Evolutionary conservation across 2,888 invertebrate species (phyloP), one percentile per base, ranked within the genome.

Genomic region (Teinopalpus imperialis): DNA sequence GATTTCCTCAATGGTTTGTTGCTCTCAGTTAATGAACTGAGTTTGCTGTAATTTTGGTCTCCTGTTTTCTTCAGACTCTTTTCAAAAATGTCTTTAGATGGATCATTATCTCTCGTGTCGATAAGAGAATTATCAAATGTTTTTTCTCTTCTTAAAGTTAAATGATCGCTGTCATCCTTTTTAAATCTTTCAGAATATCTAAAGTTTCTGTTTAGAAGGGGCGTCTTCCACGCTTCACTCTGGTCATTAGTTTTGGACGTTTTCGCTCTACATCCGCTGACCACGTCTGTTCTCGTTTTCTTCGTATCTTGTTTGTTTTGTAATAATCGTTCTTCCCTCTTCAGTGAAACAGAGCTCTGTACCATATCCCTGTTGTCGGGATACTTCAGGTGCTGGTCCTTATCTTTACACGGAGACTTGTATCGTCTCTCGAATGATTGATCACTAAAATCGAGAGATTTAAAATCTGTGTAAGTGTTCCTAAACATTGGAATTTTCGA

Each of bases 241-340:
- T 74, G 73, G 55, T 87, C 85, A 52, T 73, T 81, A 16, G 74
- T 71, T 64, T 87, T 86, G 29, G 80, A 76, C 36, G 86, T 83
- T 64, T 86, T 90, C 37, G 86, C 86, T 62, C 85, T 79, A 54
- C 86, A 85, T 53, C 83, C 87, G 52, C 87, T 82, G 42, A 83
- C 74, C 63, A 88, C 80, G 42, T 90, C 89, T 29, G 80, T 74
- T 63, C 87, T 89, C 34, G 81, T 79, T 59, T 87, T 87, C 44
- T 81, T 81, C 49, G 78, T 77, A 43, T 90, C 90, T 57, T 87
- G 83, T 63, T 75, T 89, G 39, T 81, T 78, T 74, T 90, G 90
- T 31, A 91, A 56, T 59, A 87, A 62, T 57, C 78, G 69, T 67
- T 89, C 89, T 69, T 90, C 85, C 69, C 82, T 73, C 65, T 89